phyloP scores from a whole-genome alignment of 2,888 invertebrate species.

The Polyommatus icarus region DNA sequence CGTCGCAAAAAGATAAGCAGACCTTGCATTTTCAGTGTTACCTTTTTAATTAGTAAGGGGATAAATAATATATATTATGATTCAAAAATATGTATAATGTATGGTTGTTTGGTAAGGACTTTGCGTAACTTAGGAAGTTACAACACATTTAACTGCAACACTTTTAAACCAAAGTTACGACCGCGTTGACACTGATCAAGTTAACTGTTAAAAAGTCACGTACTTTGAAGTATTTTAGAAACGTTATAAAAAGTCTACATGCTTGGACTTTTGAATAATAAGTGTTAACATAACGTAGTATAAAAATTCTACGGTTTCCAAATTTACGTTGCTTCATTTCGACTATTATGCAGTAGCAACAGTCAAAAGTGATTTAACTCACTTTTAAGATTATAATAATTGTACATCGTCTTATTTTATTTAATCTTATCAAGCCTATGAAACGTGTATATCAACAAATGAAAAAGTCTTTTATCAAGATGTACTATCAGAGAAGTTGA shows the following conservation, averaged over 20 bases:
- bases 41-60: too few species aligned
- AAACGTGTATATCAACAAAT: too few species aligned
- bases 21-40: too few species aligned
- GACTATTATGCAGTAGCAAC: background rate
- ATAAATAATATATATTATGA: background rate
- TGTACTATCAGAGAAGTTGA: too few species aligned
- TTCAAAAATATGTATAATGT: background rate
- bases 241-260: slow-evolving; percentile 9
- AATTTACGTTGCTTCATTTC: background rate
- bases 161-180: background rate
- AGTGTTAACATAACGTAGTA: background rate
- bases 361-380: background rate
- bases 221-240: slow-evolving; percentile 3
- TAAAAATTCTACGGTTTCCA: background rate
- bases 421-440: too few species aligned
- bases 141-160: slow-evolving; percentile 16
- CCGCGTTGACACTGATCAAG: slow-evolving; percentile 23
- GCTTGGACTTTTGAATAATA: slow-evolving; percentile 40
- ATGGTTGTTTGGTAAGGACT: slow-evolving; percentile 7
- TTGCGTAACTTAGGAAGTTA: slow-evolving; percentile 25
- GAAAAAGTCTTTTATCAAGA: too few species aligned
- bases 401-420: too few species aligned
- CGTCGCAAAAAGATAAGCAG: too few species aligned
- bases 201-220: slow-evolving; percentile 15
- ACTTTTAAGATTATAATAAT: too few species aligned